These are phyloP conservation scores for Metallyticus violacea DNA, from an alignment of 2,888 invertebrate species.

Conservation along the genomic window DNA sequence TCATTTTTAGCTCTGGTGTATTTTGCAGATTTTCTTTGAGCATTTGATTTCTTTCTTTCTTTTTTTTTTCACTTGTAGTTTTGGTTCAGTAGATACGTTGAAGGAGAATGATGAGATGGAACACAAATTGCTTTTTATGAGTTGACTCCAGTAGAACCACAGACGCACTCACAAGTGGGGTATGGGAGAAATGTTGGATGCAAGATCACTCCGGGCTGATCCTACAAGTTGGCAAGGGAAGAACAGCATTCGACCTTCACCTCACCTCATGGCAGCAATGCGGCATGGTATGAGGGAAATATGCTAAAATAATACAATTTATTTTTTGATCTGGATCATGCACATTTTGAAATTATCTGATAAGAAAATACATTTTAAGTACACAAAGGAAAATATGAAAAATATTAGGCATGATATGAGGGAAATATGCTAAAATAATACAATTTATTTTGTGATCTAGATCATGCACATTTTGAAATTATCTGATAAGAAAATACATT, in stretches of 20 bases:
- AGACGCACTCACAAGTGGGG: neutral
- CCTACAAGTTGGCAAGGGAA: constrained; percentile 27
- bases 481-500: too few relatives aligned
- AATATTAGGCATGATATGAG: too few relatives aligned
- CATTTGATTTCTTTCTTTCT: constrained; percentile 3
- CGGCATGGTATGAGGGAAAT: constrained; percentile 48
- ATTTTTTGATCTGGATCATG: too few relatives aligned
- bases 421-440: too few relatives aligned
- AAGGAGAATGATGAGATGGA: constrained; percentile 8
- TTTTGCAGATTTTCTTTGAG: neutral
- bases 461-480: too few relatives aligned
- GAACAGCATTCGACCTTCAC: constrained; percentile 27
- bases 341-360: too few relatives aligned
- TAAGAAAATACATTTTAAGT: too few relatives aligned
- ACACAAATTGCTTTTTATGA: neutral
- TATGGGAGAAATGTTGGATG: constrained; percentile 29
- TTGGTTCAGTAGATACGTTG: neutral
- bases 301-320: too few relatives aligned
- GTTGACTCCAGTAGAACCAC: neutral
- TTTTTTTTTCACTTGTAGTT: constrained; percentile 18
- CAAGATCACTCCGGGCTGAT: constrained; percentile 27
- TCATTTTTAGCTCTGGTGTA: neutral
- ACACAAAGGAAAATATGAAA: too few relatives aligned
- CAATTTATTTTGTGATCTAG: too few relatives aligned
- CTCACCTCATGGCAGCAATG: constrained; percentile 51